Base-by-base conservation (phyloP, 2,888 invertebrate genomes). In the Danaus chrysippus region DNA sequence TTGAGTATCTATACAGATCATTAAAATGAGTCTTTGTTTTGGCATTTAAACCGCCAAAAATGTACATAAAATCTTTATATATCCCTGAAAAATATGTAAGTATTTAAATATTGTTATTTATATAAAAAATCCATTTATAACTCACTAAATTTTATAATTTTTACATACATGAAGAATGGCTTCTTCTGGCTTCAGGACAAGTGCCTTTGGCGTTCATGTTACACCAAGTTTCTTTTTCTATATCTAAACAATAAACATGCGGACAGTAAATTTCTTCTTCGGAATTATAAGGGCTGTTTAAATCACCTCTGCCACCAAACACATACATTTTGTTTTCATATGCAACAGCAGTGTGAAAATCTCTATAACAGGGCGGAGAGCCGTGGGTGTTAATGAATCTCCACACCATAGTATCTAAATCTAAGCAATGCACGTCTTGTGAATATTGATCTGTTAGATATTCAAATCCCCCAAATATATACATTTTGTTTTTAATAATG, bases 11-110 rank as follows among this genome's bases (percentile, higher is more conserved):
- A 81, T 94, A 94, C 68, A 98, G 86, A 85, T 98, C 97, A 84
- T 96, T 96, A 78, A 94, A 97, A 86, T 98, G 98, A 60, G 92
- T 87, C 71, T 95, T 93, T 59, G 91, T 81, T 41, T 94, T 87
- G 10, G 96, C 96, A 84, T 97, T 96, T 78, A 94, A 98, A 41
- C 98, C 98, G 58, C 98, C 98, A 87, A 98, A 98, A 66, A 98
- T 94, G 78, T 96, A 97, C 90, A 98, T 93, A 73, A 93, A 92
- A 19, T 93, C 93, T 69, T 94, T 92, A 78, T 96, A 93, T 8
- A 94, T 87, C 93, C 97, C 97, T 97, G 85, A 62, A 93, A 93
- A 68, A 12, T 54, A 13, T 11, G 19, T n/a, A n/a, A n/a, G 11
- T 17, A 34, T 17, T 52, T 64, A 23, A 11, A 53, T 42, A 8